phyloP scores from a whole-genome alignment of 2,113 vertebrate genomes.

The Microtus montanus region DNA sequence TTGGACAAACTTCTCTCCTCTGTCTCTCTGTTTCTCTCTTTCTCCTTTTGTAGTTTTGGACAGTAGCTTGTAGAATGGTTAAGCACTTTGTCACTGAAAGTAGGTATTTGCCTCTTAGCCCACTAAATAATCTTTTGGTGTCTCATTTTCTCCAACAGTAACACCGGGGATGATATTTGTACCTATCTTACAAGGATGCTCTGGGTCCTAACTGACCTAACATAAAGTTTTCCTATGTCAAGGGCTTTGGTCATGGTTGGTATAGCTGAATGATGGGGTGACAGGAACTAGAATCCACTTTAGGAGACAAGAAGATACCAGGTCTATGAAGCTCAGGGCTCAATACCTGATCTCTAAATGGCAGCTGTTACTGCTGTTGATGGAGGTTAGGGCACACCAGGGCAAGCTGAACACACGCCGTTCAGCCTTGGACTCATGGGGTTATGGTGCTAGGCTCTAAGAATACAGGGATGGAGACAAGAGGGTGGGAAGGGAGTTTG shows the following conservation, averaged over 20 bases:
- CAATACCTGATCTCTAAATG: not conserved
- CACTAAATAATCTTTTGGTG: not conserved
- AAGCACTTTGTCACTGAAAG: not conserved
- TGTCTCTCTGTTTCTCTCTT: not conserved
- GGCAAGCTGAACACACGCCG: not conserved
- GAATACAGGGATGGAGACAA: not conserved
- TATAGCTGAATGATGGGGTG: not conserved
- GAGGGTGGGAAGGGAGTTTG: not conserved
- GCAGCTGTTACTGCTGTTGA: rapidly evolving
- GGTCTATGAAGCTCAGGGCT: rapidly evolving
- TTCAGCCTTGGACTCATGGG: no score
- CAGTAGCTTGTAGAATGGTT: no score
- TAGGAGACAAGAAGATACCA: rapidly evolving
- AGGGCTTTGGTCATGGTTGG: not conserved
- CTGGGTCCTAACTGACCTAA: not conserved
- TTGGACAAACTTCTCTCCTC: not conserved
- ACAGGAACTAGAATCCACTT: not conserved
- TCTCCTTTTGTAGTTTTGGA: not conserved
- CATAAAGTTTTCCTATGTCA: not conserved
- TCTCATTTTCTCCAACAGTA: not conserved
- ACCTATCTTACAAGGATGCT: not conserved
- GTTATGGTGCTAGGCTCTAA: not conserved
- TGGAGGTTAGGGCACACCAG: rapidly evolving
- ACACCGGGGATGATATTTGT: not conserved
- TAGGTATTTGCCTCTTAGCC: not conserved